A percentile compares a stretch with the other conserved stretches of the same genome.
phyloP scores from a whole-genome alignment of 1,140 invertebrate genomes.

The Liolophura sinensis region DNA sequence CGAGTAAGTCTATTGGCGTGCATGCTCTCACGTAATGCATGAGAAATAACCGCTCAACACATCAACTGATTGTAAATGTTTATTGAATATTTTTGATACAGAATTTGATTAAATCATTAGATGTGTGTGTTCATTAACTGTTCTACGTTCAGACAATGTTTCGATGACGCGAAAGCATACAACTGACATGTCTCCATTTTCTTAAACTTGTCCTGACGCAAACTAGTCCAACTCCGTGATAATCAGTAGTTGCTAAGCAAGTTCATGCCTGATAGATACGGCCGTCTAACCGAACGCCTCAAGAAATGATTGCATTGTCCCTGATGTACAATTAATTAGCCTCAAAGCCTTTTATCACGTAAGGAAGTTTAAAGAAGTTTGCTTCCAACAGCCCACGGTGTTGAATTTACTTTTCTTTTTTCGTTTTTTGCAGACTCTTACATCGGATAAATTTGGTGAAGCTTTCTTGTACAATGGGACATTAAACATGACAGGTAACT shows the following conservation, averaged over 20 bases:
- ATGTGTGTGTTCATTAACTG: not conserved
- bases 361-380: no score
- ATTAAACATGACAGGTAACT: constrained; percentile 64
- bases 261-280: no score
- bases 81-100: not conserved
- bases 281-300: no score
- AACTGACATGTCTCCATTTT: no score
- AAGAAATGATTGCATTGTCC: no score
- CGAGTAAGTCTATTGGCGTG: no score
- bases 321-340: no score
- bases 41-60: not conserved
- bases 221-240: no score
- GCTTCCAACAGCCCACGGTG: not conserved
- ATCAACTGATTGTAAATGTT: not conserved
- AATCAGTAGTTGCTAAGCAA: no score
- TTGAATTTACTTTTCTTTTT: not conserved
- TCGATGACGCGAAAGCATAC: not conserved
- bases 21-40: not conserved
- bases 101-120: not conserved
- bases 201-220: no score
- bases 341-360: no score
- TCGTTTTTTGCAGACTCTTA: constrained; percentile 39
- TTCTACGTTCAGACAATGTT: not conserved
- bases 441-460: constrained; percentile 64
- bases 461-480: constrained; percentile 61